Base-by-base conservation (phyloP, 1,140 invertebrate species). In the Carcinoscorpius rotundicauda region DNA sequence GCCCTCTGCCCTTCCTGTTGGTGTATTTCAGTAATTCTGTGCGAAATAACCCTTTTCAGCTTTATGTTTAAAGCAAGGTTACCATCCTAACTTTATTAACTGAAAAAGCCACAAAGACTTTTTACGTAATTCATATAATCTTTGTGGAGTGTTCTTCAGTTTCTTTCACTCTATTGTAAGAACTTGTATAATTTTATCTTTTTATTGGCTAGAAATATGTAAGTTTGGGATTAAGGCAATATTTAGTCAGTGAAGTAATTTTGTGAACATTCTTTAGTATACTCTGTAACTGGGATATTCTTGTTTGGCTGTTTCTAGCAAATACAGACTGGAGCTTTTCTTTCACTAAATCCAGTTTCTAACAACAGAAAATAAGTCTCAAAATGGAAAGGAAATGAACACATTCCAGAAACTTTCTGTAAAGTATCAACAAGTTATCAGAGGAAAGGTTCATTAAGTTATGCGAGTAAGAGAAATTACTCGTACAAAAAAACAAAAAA, bases 191-290 rank as follows among this genome's bases (percentile, higher is more conserved):
- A 55, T 8, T 62, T 9, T 62, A 61, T 6, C 55, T 29, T 6
- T 57, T 68, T 53, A 53, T 65, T 49, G 62, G 69, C n/a, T 68
- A 69, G n/a, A 69, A 71, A 53, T 64, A 69, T 48, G 56, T 66
- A 29, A 55, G 29, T 52, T n/a, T 53, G 50, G 8, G 6, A 6
- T 6, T 4, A 52, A 51, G 56, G 29, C 52, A 60, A 6, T 89
- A 93, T 74, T 76, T 92, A 66, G 89, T 93, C 0, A 87, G 88
- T 1, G 84, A 84, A 53, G 76, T 81, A 91, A 72, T 82, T 89
- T 51, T 91, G 89, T 72, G 82, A 91, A 55, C 66, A 83, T 8
- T 88, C 90, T 69, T 86, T 86, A 0, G 77, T 89, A 66, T 91
- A 88, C 86, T 87, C 87, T 73, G 83, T 91, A 6, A 85, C 84